Conservation (phyloP, 2,888 invertebrate species). For the Kryphioiulus occultus region DNA sequence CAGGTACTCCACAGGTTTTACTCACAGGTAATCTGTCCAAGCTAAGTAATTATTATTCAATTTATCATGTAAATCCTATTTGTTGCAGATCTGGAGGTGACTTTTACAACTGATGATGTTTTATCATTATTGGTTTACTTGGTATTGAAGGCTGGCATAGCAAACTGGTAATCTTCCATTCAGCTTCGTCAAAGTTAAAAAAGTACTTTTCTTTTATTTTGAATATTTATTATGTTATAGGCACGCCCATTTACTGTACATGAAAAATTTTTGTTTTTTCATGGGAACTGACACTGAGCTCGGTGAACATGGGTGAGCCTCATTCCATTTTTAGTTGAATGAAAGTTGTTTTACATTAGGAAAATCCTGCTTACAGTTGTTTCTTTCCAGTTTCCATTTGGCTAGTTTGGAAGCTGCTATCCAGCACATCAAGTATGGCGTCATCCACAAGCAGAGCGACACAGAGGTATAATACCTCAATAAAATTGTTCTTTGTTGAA, state of each 20-base stretch:
- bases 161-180: not conserved
- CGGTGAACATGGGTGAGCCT: constrained; percentile 37
- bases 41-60: no score
- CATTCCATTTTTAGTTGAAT: not conserved
- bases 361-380: not conserved
- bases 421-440: not conserved
- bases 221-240: not conserved
- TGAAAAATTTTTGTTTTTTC: constrained; percentile 43
- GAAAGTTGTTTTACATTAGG: not conserved
- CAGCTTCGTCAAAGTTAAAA: not conserved
- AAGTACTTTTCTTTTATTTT: not conserved
- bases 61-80: no score
- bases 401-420: constrained; percentile 41
- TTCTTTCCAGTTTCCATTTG: constrained; percentile 9
- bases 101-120: constrained; percentile 39
- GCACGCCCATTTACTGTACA: constrained; percentile 25
- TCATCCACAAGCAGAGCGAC: not conserved
- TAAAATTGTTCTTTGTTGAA: no score
- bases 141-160: constrained; percentile 18
- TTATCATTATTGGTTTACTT: constrained; percentile 38
- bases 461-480: not conserved
- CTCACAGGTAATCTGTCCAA: no score
- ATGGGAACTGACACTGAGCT: constrained; percentile 17
- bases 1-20: no score
- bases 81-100: not conserved